These are phyloP conservation scores for Phoeniculus purpureus DNA, from an alignment of 2,797 vertebrate species.

Conservation along the genomic window DNA sequence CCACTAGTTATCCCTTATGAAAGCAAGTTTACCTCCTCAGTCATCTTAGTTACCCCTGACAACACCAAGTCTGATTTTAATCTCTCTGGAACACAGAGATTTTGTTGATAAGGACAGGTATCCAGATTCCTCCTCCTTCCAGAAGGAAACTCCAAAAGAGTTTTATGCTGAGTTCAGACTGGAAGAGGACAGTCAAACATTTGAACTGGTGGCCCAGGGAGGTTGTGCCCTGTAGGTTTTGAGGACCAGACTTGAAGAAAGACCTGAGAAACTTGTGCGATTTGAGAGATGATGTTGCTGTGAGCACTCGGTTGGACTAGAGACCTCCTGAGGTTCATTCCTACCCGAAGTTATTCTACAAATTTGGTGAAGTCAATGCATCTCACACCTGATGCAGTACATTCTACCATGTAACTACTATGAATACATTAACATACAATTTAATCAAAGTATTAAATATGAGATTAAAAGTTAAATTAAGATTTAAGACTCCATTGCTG, in stretches of 20 bases:
- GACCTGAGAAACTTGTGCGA: not conserved
- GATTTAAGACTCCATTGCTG: not conserved
- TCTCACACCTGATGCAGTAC: not conserved
- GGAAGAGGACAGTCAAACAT: not conserved
- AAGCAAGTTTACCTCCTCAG: not conserved
- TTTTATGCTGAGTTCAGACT: not conserved
- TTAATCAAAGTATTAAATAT: not conserved
- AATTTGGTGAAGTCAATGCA: not conserved
- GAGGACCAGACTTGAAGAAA: not conserved
- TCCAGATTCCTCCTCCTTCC: not conserved
- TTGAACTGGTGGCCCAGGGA: not conserved
- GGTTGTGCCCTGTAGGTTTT: not conserved
- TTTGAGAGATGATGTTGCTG: not conserved
- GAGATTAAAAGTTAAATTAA: not conserved
- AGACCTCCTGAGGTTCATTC: not conserved
- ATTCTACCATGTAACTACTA: not conserved
- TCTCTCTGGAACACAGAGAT: not conserved
- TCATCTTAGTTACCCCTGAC: not conserved
- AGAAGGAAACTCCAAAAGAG: not conserved
- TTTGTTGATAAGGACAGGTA: not conserved
- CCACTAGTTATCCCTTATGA: not conserved
- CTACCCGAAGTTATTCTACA: not conserved
- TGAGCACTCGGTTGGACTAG: not conserved
- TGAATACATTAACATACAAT: not conserved
- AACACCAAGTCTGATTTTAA: rapidly evolving